Evolutionary conservation across 2,888 invertebrate genomes (phyloP), one percentile per base, ranked within the genome.

Genomic region (Scaptomyza cyrtandrae): DNA sequence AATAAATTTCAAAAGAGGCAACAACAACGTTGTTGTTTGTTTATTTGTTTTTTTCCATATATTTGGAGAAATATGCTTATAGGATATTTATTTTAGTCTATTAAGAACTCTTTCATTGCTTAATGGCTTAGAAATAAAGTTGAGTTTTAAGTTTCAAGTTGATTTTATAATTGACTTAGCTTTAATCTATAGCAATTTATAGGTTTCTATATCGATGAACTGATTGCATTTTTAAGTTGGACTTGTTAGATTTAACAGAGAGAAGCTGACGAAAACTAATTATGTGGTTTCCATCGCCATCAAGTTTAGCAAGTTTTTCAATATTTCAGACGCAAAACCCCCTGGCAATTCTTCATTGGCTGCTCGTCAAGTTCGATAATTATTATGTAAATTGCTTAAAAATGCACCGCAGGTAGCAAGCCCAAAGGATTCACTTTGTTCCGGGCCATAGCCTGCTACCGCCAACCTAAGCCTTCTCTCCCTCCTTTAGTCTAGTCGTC

Each of bases 301-400:
- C 45, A 52, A 74, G 55, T 59, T 66, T 54, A 3, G 31, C 60
- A 78, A 78, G 71, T 76, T 76, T 76, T 76, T 75, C 80, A 77
- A 77, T 79, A 79, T 79, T 71, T 79, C 75, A 65, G 45, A 49
- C 44, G 33, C 37, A 1, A 6, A 14, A 45, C 6, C 45, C 41
- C 41, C 46, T 19, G 57, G 43, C 72, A 62, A 68, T 57, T 64
- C 16, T 58, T 61, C 57, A 52, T 29, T 44, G 19, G 31, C 41
- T 44, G 16, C 52, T 49, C 49, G 24, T 16, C 62, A 49, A 50
- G 52, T 62, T 80, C 88, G 89, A 85, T 85, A 88, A 85, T 89
- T 85, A 87, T 89, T 89, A 82, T 88, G 89, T 82, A 85, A 85
- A 85, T 89, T 89, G 88, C 77, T 85, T 77, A 85, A 88, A 89